Percentiles rank a stretch among this genome's conserved stretches.
phyloP scores from a whole-genome alignment of 2,797 vertebrate genomes.

The Sorex maritimensis region DNA sequence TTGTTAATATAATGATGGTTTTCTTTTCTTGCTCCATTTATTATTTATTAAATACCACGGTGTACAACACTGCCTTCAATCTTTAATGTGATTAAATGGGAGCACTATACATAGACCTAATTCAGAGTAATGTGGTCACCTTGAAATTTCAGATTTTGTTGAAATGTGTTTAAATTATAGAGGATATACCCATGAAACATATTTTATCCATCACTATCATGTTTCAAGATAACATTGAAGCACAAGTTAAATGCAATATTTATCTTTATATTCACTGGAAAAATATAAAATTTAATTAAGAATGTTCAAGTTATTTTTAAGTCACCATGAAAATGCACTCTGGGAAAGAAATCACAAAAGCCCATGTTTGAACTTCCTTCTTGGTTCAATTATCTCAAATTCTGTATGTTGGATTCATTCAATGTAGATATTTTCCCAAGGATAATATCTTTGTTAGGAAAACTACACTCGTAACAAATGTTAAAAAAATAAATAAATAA shows the following conservation, averaged over 20 bases:
- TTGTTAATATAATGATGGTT: conserved; percentile 53
- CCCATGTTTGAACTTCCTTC: background rate
- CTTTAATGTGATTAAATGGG: conserved; percentile 43
- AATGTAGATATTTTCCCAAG: background rate
- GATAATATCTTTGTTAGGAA: background rate
- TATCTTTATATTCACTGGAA: conserved; percentile 49
- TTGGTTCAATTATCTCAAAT: background rate
- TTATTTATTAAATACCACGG: conserved; percentile 77
- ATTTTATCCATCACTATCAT: background rate
- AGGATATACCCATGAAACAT: background rate
- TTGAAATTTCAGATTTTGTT: background rate
- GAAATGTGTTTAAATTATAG: conserved; percentile 61
- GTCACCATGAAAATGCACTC: background rate
- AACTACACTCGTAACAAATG: background rate
- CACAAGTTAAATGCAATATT: background rate
- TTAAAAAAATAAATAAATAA: background rate
- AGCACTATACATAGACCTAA: background rate
- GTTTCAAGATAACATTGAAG: conserved; percentile 40
- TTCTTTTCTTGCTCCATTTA: conserved; percentile 58
- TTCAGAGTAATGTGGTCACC: background rate
- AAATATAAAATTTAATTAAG: conserved; percentile 21
- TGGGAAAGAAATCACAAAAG: background rate
- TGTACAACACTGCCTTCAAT: conserved; percentile 6
- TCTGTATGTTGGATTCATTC: background rate
- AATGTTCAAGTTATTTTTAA: conserved; percentile 23